Conservation (phyloP, 2,797 vertebrate species). For the Phylloscopus collybita region DNA sequence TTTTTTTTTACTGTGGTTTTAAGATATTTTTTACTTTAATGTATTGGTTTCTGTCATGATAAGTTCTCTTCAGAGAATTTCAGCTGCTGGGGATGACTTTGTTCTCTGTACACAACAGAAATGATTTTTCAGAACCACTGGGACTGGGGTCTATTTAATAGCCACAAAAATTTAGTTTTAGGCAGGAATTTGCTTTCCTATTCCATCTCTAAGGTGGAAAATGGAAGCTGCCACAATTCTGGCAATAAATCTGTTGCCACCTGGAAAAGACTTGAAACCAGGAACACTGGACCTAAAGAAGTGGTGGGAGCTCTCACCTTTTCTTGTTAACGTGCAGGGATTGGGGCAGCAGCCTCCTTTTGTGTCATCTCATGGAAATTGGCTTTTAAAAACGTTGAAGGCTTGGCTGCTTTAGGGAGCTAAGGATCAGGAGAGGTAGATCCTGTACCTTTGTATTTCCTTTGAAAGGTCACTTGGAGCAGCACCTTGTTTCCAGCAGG, state of each 20-base stretch:
- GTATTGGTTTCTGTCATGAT: neutral
- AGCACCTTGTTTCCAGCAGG: neutral
- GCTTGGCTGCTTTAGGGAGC: neutral
- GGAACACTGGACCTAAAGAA: neutral
- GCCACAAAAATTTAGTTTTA: neutral
- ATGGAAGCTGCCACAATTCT: neutral
- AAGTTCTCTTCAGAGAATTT: neutral
- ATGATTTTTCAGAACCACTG: neutral
- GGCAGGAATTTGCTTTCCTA: neutral
- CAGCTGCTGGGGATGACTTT: neutral
- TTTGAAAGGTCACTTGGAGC: neutral
- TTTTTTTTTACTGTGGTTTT: neutral
- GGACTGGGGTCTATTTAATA: neutral
- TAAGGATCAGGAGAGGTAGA: neutral
- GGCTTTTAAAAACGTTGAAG: neutral
- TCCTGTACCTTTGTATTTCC: neutral
- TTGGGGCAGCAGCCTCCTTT: neutral
- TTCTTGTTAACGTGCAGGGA: fast-evolving
- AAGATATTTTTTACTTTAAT: neutral
- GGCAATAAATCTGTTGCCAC: neutral
- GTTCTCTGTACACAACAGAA: neutral
- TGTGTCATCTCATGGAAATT: neutral
- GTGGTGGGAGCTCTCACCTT: neutral
- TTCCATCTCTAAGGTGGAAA: neutral
- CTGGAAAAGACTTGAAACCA: neutral